Conservation (phyloP, 2,888 invertebrate species). For the Heliconius charithonia region DNA sequence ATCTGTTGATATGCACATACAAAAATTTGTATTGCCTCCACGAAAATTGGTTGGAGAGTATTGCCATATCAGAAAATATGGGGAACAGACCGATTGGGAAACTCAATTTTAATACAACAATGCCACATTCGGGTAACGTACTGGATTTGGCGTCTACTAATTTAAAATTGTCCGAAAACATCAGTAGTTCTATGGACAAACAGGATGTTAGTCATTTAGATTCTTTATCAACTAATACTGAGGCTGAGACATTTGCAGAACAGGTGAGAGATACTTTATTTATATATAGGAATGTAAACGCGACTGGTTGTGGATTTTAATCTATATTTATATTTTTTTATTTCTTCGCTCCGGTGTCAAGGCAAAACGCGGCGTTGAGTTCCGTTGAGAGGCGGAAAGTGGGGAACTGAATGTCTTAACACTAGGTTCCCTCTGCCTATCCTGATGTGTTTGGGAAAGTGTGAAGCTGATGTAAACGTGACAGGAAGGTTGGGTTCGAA, state of each 20-base stretch:
- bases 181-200: conserved; percentile 77
- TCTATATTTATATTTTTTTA: too few relatives aligned
- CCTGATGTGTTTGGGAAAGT: too few relatives aligned
- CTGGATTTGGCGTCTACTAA: conserved; percentile 86
- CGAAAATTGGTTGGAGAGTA: conserved; percentile 77
- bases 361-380: too few relatives aligned
- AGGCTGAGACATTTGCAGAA: conserved; percentile 84
- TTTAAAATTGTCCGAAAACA: conserved; percentile 85
- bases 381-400: too few relatives aligned
- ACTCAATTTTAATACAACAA: conserved; percentile 75
- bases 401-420: too few relatives aligned
- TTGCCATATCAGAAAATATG: conserved; percentile 73
- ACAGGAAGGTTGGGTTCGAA: not conserved
- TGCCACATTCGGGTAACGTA: conserved; percentile 84
- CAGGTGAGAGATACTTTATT: conserved; percentile 72
- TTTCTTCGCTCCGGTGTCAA: too few relatives aligned
- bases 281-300: not conserved
- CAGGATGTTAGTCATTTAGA: conserved; percentile 73
- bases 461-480: not conserved
- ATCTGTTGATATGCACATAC: conserved; percentile 85
- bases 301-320: too few relatives aligned
- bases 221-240: conserved; percentile 71
- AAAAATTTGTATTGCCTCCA: conserved; percentile 82
- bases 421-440: too few relatives aligned
- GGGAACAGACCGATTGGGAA: conserved; percentile 78